Evolutionary conservation across 2,888 invertebrate genomes (phyloP).

Genomic region (Calameuta idolon): DNA sequence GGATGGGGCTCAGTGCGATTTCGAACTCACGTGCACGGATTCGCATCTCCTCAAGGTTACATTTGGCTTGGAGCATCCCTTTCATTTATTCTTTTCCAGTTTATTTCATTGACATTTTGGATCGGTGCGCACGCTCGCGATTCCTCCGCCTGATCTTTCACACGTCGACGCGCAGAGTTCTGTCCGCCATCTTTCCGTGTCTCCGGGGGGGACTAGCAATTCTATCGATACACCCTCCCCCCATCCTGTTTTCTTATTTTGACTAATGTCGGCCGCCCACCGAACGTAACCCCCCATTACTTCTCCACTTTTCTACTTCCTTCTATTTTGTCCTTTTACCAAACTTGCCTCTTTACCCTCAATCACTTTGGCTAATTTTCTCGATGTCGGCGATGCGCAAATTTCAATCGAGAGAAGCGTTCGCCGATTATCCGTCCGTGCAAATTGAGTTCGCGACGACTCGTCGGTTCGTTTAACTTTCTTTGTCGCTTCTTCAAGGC

Average conservation of each 20-base stretch:
- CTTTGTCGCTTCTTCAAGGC: too few species aligned
- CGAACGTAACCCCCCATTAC: too few species aligned
- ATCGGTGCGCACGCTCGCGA: not conserved
- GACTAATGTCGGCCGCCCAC: not conserved
- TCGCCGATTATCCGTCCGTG: too few species aligned
- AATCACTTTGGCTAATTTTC: not conserved
- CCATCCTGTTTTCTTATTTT: not conserved
- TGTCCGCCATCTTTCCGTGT: not conserved
- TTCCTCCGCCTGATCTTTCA: not conserved
- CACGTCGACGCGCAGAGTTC: not conserved
- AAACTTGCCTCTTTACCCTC: not conserved
- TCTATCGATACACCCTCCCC: too few species aligned
- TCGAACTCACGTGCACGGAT: conserved; percentile 35
- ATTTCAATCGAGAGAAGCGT: not conserved
- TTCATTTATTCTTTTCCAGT: not conserved
- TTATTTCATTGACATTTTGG: not conserved
- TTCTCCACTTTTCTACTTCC: too few species aligned
- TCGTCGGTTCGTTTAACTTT: too few species aligned
- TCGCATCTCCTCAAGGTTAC: conserved; percentile 21
- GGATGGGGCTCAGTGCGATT: conserved; percentile 54
- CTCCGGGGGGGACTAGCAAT: too few species aligned
- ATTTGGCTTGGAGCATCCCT: not conserved
- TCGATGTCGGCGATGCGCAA: not conserved
- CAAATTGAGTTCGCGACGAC: too few species aligned
- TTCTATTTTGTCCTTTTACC: not conserved